A percentile compares a stretch with the other conserved stretches of the same genome.
These are phyloP conservation scores for Ophion obscuratus DNA, from an alignment of 2,888 invertebrate species.

Conservation along the genomic window DNA sequence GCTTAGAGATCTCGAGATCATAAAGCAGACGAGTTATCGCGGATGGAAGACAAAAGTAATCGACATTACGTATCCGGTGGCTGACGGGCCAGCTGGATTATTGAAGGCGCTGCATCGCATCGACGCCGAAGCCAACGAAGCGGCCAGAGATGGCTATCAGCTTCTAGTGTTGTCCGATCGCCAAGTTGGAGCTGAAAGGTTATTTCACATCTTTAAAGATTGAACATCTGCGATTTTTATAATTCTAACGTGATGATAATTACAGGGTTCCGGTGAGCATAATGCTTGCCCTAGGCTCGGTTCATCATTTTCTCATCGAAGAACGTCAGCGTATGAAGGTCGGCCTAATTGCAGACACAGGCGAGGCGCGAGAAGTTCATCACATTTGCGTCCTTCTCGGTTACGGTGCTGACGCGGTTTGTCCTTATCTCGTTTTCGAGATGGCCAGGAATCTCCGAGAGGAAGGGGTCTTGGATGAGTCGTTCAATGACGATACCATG, in stretches of 20 bases:
- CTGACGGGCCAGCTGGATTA: constrained; percentile 91
- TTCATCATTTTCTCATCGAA: constrained; percentile 98
- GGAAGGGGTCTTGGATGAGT: constrained; percentile 92
- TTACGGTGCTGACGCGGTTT: constrained; percentile 99
- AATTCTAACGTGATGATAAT: constrained; percentile 4
- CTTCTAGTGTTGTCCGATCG: constrained; percentile 95
- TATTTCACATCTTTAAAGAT: constrained; percentile 18
- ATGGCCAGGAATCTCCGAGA: constrained; percentile 93
- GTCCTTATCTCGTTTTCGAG: constrained; percentile 98
- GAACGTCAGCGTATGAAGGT: constrained; percentile 98
- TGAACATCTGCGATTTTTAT: not conserved
- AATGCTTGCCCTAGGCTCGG: constrained; percentile 94
- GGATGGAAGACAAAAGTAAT: constrained; percentile 95
- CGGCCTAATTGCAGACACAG: constrained; percentile 97
- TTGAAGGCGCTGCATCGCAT: constrained; percentile 92
- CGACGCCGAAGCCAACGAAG: constrained; percentile 92
- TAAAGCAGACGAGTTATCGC: constrained; percentile 93
- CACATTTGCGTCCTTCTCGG: constrained; percentile 98
- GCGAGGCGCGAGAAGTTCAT: constrained; percentile 97
- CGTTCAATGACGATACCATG: constrained; percentile 91
- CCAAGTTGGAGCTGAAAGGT: constrained; percentile 86
- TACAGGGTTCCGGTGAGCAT: constrained; percentile 91
- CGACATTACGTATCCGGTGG: constrained; percentile 94
- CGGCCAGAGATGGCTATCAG: constrained; percentile 92
- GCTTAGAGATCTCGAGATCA: constrained; percentile 93